phyloP scores from a whole-genome alignment of 2,888 invertebrate genomes.

The Cosmorhoe ocellata region DNA sequence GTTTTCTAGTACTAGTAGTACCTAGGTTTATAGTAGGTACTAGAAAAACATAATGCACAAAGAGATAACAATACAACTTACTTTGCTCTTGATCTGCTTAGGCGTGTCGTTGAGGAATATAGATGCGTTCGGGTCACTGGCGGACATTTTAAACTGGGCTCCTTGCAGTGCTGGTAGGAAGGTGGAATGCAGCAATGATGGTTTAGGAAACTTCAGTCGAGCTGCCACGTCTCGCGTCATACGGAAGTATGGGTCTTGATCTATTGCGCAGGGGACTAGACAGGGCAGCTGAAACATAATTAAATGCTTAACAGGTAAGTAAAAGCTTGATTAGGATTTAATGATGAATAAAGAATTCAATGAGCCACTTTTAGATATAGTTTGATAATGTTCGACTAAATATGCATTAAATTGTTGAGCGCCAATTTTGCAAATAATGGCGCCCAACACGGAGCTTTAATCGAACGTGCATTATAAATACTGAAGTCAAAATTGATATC shows the following conservation, averaged over 20 bases:
- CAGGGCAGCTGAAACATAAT: slow-evolving; percentile 58
- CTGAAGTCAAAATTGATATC: no score
- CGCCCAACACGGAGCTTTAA: no score
- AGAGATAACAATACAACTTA: slow-evolving; percentile 47
- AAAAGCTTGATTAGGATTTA: no score
- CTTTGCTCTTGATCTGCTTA: slow-evolving; percentile 98
- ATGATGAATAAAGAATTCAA: no score
- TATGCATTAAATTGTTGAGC: no score
- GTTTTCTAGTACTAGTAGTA: no score
- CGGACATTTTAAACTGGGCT: slow-evolving; percentile 99
- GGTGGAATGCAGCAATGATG: slow-evolving; percentile 91
- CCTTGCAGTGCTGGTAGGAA: slow-evolving; percentile 98
- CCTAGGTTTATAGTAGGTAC: no score
- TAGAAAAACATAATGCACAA: not conserved
- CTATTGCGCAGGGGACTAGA: slow-evolving; percentile 98
- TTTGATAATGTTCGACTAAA: no score
- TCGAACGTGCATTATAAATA: no score
- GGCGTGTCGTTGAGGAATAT: slow-evolving; percentile 97
- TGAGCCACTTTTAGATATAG: no score
- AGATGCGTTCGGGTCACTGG: slow-evolving; percentile 96
- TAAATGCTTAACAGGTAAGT: no score
- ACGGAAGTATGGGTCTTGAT: slow-evolving; percentile 99
- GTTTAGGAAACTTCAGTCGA: slow-evolving; percentile 92
- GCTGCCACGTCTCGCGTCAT: slow-evolving; percentile 99
- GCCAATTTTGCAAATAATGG: no score